Conservation (phyloP, 1,140 invertebrate species). For the Agrypnia vestita region DNA sequence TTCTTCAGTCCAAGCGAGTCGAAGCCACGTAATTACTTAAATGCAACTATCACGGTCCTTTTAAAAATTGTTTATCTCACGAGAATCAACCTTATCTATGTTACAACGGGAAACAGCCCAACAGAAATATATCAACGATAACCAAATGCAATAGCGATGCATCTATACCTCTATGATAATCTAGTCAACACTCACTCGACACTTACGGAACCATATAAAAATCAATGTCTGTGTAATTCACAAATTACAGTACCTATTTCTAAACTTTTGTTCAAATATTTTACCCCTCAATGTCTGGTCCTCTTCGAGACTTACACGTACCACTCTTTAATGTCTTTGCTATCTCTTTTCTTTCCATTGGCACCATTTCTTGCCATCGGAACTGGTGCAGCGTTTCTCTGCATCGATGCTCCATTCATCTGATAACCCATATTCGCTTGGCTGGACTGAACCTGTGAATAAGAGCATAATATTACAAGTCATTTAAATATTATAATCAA, state of each 20-base stretch:
- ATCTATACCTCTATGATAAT: conserved; percentile 18
- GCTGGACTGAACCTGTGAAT: conserved; percentile 60
- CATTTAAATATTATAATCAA: too few relatives aligned
- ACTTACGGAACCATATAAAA: conserved; percentile 38
- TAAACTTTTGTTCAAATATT: not conserved
- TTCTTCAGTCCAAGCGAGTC: conserved; percentile 27
- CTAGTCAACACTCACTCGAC: conserved; percentile 39
- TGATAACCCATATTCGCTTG: conserved; percentile 59
- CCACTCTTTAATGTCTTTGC: conserved; percentile 95
- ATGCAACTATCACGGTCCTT: conserved; percentile 37
- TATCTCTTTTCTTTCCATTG: conserved; percentile 82
- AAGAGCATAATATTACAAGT: not conserved
- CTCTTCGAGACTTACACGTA: conserved; percentile 80
- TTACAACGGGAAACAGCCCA: conserved; percentile 11
- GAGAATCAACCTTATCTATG: conserved; percentile 23
- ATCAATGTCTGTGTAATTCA: conserved; percentile 29
- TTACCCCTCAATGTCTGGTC: not conserved
- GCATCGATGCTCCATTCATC: conserved; percentile 58
- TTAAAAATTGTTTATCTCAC: conserved; percentile 16
- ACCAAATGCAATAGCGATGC: conserved; percentile 17
- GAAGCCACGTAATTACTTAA: conserved; percentile 36
- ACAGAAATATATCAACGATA: conserved; percentile 24
- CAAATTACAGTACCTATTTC: conserved; percentile 1
- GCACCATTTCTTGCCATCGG: conserved; percentile 70
- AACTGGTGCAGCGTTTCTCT: conserved; percentile 59